Evolutionary conservation across 1,140 invertebrate genomes (phyloP).

Genomic region (Pollicipes pollicipes): DNA sequence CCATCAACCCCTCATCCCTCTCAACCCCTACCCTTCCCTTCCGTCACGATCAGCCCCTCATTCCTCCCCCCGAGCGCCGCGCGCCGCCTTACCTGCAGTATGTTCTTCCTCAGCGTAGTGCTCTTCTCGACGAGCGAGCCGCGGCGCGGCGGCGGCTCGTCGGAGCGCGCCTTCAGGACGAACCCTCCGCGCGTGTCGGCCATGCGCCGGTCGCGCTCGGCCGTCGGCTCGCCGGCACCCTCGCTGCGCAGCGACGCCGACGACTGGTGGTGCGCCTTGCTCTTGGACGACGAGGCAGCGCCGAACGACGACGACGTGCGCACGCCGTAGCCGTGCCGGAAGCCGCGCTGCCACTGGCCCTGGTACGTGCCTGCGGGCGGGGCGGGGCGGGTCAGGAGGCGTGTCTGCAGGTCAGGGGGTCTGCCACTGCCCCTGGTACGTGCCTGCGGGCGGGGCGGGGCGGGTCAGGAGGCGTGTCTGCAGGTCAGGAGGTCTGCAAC

Average conservation of each 20-base stretch:
- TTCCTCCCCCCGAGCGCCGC: too few species aligned
- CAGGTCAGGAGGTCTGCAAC: too few species aligned
- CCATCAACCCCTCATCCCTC: too few species aligned
- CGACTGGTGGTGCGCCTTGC: constrained; percentile 50
- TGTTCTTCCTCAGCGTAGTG: constrained; percentile 52
- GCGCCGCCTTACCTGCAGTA: constrained; percentile 51
- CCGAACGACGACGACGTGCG: constrained; percentile 90
- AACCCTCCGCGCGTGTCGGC: constrained; percentile 21
- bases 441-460: too few species aligned
- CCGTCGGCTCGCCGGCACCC: constrained; percentile 21
- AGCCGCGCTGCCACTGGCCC: constrained; percentile 95
- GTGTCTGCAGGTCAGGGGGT: too few species aligned
- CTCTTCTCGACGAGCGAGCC: constrained; percentile 72
- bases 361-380: constrained; percentile 90
- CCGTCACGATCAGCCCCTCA: too few species aligned
- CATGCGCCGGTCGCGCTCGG: constrained; percentile 42
- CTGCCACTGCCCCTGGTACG: too few species aligned
- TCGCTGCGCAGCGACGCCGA: constrained; percentile 77
- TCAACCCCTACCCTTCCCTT: too few species aligned
- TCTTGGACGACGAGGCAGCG: constrained; percentile 67
- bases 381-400: too few species aligned
- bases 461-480: too few species aligned
- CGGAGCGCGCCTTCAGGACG: constrained; percentile 34
- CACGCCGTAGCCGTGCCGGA: constrained; percentile 95
- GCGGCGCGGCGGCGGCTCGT: constrained; percentile 52